A percentile compares a stretch with the other conserved stretches of the same genome.
Conservation (phyloP, 2,888 invertebrate species). For the Trileptium ribeirensis region DNA sequence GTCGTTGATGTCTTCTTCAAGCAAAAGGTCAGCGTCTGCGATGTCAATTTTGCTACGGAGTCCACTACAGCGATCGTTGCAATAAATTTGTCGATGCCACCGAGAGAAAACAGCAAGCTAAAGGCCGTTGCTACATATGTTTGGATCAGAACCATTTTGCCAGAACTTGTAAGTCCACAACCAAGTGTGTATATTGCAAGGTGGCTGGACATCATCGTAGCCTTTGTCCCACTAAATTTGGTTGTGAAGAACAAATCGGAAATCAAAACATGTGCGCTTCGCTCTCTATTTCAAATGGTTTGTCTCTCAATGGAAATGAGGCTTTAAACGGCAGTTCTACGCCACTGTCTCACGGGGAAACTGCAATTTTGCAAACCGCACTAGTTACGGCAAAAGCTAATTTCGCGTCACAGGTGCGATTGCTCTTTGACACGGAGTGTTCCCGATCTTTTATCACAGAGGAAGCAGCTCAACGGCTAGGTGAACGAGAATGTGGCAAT, state of each 20-base stretch:
- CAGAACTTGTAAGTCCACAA: neutral
- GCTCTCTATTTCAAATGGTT: too few species aligned
- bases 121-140: neutral
- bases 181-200: neutral
- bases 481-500: neutral
- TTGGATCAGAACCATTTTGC: neutral
- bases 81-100: neutral
- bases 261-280: too few species aligned
- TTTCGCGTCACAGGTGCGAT: neutral
- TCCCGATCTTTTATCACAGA: neutral
- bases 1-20: too few species aligned
- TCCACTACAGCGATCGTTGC: slow-evolving; percentile 1
- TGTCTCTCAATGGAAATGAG: neutral
- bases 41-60: neutral
- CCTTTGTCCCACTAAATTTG: neutral
- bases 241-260: too few species aligned
- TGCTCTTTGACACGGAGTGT: neutral
- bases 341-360: neutral
- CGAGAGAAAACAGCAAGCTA: neutral
- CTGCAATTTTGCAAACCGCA: slow-evolving; percentile 8
- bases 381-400: neutral
- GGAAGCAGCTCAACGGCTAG: neutral
- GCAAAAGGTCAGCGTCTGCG: too few species aligned
- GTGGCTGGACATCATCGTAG: neutral
- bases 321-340: neutral